A percentile compares a stretch with the other conserved stretches of the same genome.
phyloP scores from a whole-genome alignment of 2,113 vertebrate genomes.

The Atherinomorus stipes region DNA sequence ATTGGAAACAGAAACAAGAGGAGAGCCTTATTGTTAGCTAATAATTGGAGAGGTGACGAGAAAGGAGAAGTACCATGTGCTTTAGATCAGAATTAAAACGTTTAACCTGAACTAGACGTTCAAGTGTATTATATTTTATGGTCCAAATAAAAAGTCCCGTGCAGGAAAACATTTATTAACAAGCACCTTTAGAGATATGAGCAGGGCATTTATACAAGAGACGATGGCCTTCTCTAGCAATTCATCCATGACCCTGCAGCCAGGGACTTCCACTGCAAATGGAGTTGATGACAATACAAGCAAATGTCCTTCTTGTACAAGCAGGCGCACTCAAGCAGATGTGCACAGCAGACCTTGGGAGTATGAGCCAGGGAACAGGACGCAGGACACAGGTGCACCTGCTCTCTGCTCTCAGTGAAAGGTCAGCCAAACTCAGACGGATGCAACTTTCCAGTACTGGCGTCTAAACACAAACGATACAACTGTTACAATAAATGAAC shows the following conservation, averaged over 20 bases:
- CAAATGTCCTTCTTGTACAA: conserved; percentile 75
- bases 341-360: conserved; percentile 75
- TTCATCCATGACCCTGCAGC: conserved; percentile 60
- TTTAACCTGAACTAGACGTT: conserved; percentile 36
- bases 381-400: conserved; percentile 81
- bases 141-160: background rate
- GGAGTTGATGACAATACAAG: conserved; percentile 77
- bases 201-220: conserved; percentile 23
- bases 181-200: conserved; percentile 25
- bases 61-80: conserved; percentile 9
- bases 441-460: conserved; percentile 53
- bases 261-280: conserved; percentile 62
- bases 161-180: conserved; percentile 1
- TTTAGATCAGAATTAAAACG: conserved; percentile 23
- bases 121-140: background rate
- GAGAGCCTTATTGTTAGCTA: conserved; percentile 45
- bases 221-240: conserved; percentile 41
- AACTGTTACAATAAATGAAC: background rate
- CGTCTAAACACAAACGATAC: background rate
- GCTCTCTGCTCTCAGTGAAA: conserved; percentile 76
- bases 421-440: conserved; percentile 75
- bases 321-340: conserved; percentile 76
- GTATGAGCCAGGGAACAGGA: conserved; percentile 75
- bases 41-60: too few relatives aligned
- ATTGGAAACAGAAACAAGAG: too few relatives aligned